Conservation (phyloP, 2,888 invertebrate species). For the Eupelmus urozonus region DNA sequence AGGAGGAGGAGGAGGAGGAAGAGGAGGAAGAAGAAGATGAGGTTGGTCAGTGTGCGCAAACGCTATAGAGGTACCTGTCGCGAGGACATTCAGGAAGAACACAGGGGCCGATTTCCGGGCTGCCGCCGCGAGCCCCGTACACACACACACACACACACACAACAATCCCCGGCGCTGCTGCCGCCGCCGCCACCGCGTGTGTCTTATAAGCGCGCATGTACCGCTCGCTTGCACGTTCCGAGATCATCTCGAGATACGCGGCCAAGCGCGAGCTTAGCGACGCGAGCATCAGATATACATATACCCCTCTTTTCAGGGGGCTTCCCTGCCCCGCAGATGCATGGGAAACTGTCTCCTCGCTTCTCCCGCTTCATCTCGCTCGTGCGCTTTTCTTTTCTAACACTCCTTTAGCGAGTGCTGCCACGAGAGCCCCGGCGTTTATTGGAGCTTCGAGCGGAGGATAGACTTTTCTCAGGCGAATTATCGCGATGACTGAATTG, state of each 20-base stretch:
- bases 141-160: no score
- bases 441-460: constrained; percentile 14
- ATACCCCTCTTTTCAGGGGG: constrained; percentile 31
- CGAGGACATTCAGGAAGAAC: constrained; percentile 60
- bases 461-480: constrained; percentile 20
- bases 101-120: constrained; percentile 50
- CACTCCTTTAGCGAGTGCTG: no score
- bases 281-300: constrained; percentile 41
- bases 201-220: constrained; percentile 41
- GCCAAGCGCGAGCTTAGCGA: not conserved
- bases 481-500: constrained; percentile 29
- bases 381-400: not conserved
- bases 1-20: constrained; percentile 4
- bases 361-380: not conserved
- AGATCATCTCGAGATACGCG: constrained; percentile 55
- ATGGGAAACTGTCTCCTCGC: constrained; percentile 54
- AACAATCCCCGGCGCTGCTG: constrained; percentile 32
- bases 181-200: not conserved
- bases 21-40: not conserved
- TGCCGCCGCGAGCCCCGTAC: constrained; percentile 18
- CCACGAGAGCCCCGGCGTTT: constrained; percentile 14
- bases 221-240: constrained; percentile 37
- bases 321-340: constrained; percentile 20
- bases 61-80: constrained; percentile 62
- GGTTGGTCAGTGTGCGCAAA: not conserved